These are phyloP conservation scores for Monochamus saltuarius DNA, from an alignment of 1,140 invertebrate species.

Conservation along the genomic window DNA sequence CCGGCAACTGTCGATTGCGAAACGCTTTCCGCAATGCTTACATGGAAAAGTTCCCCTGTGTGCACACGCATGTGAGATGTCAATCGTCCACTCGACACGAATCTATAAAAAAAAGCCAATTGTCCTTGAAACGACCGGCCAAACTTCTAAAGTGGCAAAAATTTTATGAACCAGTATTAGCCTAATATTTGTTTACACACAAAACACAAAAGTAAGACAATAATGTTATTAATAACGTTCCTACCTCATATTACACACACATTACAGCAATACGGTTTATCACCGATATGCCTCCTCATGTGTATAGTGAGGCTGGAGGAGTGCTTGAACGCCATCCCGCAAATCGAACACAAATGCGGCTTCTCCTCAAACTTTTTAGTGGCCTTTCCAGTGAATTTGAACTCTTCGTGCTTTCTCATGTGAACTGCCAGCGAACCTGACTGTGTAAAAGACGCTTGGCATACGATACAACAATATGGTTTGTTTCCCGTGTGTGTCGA, in stretches of 20 bases:
- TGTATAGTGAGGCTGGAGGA: slow-evolving; percentile 32
- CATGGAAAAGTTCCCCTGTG: slow-evolving; percentile 56
- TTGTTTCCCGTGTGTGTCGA: slow-evolving; percentile 71
- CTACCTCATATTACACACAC: slow-evolving; percentile 38
- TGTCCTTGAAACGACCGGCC: no score
- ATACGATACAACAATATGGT: slow-evolving; percentile 65
- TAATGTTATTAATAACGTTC: no score
- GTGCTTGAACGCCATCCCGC: slow-evolving; percentile 32
- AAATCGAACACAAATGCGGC: slow-evolving; percentile 27
- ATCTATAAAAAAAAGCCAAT: slow-evolving; percentile 24
- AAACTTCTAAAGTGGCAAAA: no score
- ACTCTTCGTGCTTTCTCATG: slow-evolving; percentile 42
- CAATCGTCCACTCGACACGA: slow-evolving; percentile 35
- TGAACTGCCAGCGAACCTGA: slow-evolving; percentile 57
- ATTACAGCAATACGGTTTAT: slow-evolving; percentile 28
- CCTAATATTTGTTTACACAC: no score
- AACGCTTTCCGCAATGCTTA: slow-evolving; percentile 56
- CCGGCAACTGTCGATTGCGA: slow-evolving; percentile 51
- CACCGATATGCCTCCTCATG: slow-evolving; percentile 28
- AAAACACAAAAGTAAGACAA: no score
- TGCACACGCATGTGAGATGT: slow-evolving; percentile 51
- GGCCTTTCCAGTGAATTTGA: slow-evolving; percentile 11
- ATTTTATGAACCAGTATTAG: no score
- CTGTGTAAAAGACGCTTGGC: slow-evolving; percentile 60
- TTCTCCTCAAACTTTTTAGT: slow-evolving; percentile 5